Evolutionary conservation across 2,113 vertebrate genomes (phyloP).

Genomic region (Xenopus tropicalis): DNA sequence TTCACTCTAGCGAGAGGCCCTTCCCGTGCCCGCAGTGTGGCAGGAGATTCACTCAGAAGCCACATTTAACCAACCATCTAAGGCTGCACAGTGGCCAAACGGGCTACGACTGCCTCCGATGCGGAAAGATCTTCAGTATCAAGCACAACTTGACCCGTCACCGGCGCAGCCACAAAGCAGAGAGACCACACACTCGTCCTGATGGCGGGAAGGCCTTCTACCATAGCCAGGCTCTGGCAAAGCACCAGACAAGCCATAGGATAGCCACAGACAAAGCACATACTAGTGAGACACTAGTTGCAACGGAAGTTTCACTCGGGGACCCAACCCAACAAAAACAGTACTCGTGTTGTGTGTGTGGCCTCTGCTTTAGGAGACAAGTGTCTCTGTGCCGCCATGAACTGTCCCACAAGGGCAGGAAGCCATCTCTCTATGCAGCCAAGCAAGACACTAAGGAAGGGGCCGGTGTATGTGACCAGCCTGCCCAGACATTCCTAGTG

Average conservation of each 20-base stretch:
- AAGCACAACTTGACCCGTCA: constrained; percentile 66
- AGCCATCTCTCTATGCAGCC: constrained; percentile 60
- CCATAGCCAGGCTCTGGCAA: neutral
- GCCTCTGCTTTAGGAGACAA: constrained; percentile 45
- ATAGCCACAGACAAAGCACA: no score
- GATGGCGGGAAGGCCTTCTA: constrained; percentile 48
- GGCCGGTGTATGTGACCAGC: constrained; percentile 59
- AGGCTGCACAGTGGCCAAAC: constrained; percentile 61
- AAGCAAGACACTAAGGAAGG: constrained; percentile 62
- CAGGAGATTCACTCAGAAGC: constrained; percentile 66
- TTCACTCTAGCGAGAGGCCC: constrained; percentile 50
- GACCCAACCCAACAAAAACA: no score
- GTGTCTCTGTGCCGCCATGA: neutral
- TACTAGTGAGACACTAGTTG: neutral
- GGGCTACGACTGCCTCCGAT: constrained; percentile 60
- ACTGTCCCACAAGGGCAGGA: constrained; percentile 18
- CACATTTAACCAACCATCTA: constrained; percentile 63
- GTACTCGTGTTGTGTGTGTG: constrained; percentile 47
- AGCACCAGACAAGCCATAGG: neutral
- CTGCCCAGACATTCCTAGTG: constrained; percentile 61
- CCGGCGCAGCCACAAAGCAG: constrained; percentile 55
- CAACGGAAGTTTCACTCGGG: no score
- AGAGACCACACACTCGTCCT: constrained; percentile 49
- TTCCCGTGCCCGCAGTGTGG: constrained; percentile 58
- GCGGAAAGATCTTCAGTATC: constrained; percentile 63